Evolutionary conservation across 2,113 vertebrate genomes (phyloP).

Genomic region (Sakesphorus luctuosus): DNA sequence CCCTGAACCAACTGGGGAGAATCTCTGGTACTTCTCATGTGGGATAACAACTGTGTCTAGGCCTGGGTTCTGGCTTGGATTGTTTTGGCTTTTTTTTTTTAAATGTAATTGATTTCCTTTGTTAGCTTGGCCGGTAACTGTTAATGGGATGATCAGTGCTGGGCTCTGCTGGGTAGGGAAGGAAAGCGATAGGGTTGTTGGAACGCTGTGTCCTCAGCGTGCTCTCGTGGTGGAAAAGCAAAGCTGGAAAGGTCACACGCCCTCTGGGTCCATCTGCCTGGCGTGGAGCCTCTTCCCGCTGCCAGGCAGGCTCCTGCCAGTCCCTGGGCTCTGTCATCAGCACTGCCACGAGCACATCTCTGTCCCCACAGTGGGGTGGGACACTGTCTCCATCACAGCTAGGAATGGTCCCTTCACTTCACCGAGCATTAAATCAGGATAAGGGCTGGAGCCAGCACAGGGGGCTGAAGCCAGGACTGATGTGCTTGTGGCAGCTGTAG

Average conservation of each 20-base stretch:
- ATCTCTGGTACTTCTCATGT: background rate
- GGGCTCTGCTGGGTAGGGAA: background rate
- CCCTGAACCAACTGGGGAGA: background rate
- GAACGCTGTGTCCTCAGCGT: background rate
- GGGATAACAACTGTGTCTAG: background rate
- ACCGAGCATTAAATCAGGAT: fast-evolving
- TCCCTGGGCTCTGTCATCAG: background rate
- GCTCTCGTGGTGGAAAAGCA: background rate
- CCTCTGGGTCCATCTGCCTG: background rate
- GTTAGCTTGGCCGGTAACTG: background rate
- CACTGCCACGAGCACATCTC: background rate
- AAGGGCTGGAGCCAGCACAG: background rate
- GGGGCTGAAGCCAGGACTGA: background rate
- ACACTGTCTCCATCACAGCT: background rate
- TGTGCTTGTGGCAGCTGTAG: background rate
- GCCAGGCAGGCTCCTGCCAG: background rate
- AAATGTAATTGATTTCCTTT: conserved; percentile 6
- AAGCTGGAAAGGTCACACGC: background rate
- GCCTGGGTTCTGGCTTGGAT: background rate
- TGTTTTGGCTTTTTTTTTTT: background rate
- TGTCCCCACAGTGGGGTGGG: background rate
- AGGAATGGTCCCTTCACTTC: background rate
- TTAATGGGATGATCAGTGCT: background rate
- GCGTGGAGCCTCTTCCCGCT: background rate
- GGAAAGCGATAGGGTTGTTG: background rate